Percentiles rank a stretch among this genome's conserved stretches.
Evolutionary conservation across 2,888 invertebrate genomes (phyloP).

Genomic region (Megaustenia siamemsis): DNA sequence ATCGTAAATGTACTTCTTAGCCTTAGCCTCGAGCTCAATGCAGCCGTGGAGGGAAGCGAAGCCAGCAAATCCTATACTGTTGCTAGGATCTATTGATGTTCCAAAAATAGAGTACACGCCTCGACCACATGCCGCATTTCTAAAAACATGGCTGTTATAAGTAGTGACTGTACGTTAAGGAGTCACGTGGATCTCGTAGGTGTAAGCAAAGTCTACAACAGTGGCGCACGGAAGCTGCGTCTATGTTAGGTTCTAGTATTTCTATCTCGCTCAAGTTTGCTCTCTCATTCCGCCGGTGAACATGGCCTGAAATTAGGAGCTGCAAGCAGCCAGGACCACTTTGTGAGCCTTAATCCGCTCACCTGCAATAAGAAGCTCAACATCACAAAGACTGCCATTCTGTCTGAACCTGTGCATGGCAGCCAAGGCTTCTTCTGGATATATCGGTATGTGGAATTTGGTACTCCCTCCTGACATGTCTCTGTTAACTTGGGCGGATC

Average conservation of each 20-base stretch:
- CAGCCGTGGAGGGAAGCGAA: conserved; percentile 96
- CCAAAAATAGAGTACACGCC: conserved; percentile 94
- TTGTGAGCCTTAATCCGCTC: conserved; percentile 93
- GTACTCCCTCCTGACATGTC: conserved; percentile 73
- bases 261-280: conserved; percentile 91
- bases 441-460: conserved; percentile 78
- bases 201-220: conserved; percentile 94
- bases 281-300: conserved; percentile 95
- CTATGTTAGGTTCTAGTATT: conserved; percentile 76
- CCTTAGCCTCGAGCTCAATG: conserved; percentile 85
- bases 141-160: conserved; percentile 96
- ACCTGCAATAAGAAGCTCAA: conserved; percentile 87
- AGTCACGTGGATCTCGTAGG: conserved; percentile 92
- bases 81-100: conserved; percentile 94
- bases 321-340: conserved; percentile 92
- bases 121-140: conserved; percentile 84
- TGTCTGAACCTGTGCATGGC: conserved; percentile 93
- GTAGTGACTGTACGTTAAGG: conserved; percentile 93
- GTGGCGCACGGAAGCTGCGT: conserved; percentile 91
- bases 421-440: conserved; percentile 92
- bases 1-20: conserved; percentile 76
- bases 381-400: conserved; percentile 90
- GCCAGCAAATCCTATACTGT: conserved; percentile 95
- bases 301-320: conserved; percentile 97
- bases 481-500: conserved; percentile 70